Base-by-base conservation (phyloP, 2,113 vertebrate genomes). In the Ammodytes marinus region DNA sequence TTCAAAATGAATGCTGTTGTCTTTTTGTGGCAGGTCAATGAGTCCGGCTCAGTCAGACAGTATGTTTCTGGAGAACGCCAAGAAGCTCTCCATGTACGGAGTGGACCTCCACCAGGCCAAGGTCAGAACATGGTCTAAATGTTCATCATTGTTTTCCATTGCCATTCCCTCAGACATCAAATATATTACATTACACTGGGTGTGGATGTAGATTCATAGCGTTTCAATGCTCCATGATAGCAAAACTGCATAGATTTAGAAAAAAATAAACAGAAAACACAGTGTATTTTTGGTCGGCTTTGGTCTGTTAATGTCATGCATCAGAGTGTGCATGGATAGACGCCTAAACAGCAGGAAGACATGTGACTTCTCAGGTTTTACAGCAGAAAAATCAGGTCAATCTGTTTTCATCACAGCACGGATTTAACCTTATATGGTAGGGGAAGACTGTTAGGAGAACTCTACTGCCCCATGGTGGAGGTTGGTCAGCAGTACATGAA, bases 21-120 rank as follows among this genome's bases (percentile, higher is more conserved):
- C 54, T 4, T 66, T 46, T 43, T 67, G 67, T 69, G 55, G 17
- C 92, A 99, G 98, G 82, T 96, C 97, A 14, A 99, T 99, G 97
- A 98, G 95, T 90, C 98, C 98, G 68, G 98, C 98, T 47, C 98
- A 99, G 85, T 97, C 98, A 81, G 98, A 99, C 87, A 86, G 98
- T 93, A 97, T 98, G 95, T 99, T 99, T 84, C 96, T 99, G 85
- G 98, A 99, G 92, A 99, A 99, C 82, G 98, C 98, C 86, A 99
- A 99, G 93, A 99, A 99, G 79, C 94, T 99, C 3, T 97, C 98
- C 0, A 99, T 99, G 98, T 99, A 99, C 35, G 98, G 98, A 54
- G 96, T 99, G 13, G 98, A 99, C 85, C 96, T 99, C 85, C 98
- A 99, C 89, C 97, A 97, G 84, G 98, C 97, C 79, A 99, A 99